These are phyloP conservation scores for Rhopalosiphum nymphaeae DNA, from an alignment of 2,888 invertebrate genomes.

Conservation along the genomic window DNA sequence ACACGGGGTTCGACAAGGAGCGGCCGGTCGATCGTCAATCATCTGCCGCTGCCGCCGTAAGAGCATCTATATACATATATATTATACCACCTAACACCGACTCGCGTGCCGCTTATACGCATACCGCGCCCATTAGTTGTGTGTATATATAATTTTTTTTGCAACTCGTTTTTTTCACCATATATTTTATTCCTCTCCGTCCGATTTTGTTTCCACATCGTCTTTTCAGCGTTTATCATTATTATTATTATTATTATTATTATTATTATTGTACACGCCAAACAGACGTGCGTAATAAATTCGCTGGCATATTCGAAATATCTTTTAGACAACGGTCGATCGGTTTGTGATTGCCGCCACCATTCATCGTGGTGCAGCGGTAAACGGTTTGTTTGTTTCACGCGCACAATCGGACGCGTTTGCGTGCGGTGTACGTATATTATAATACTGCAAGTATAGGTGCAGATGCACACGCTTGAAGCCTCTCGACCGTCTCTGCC, in stretches of 20 bases:
- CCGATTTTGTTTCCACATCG: background rate
- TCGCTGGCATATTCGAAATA: constrained; percentile 19
- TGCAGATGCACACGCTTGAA: background rate
- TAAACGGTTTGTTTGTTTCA: constrained; percentile 20
- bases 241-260: background rate
- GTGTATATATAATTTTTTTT: background rate
- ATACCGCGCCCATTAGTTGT: constrained; percentile 27
- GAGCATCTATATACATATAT: constrained; percentile 10
- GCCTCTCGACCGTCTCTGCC: background rate
- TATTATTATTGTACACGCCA: background rate
- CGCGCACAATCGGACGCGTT: constrained; percentile 36
- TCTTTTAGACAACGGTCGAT: constrained; percentile 3
- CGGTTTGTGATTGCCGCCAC: background rate
- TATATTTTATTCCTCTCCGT: background rate
- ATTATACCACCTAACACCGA: background rate
- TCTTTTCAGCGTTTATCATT: background rate
- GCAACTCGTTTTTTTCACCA: background rate
- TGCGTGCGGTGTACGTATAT: background rate
- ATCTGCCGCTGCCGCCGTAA: constrained; percentile 28
- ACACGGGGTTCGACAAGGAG: constrained; percentile 18
- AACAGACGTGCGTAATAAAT: background rate
- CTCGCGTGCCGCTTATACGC: constrained; percentile 39
- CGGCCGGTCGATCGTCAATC: constrained; percentile 44
- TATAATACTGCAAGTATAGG: background rate
- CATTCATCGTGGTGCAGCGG: background rate